phyloP scores from a whole-genome alignment of 1,140 invertebrate genomes.

The Lethrus apterus region DNA sequence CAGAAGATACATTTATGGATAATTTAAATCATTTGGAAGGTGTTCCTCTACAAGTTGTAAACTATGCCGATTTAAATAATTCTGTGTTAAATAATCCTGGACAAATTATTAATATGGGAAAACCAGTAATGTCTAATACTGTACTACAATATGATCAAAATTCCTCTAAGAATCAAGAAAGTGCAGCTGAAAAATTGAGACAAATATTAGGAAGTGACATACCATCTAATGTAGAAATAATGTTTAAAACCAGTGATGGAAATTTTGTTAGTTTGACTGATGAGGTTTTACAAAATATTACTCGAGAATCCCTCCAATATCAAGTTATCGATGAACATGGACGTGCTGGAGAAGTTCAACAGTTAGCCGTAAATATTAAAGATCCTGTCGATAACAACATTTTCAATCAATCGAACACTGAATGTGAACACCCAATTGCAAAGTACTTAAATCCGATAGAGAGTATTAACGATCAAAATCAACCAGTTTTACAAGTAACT shows the following conservation, averaged over 20 bases:
- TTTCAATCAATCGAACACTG: background rate
- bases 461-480: background rate
- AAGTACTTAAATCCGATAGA: constrained; percentile 11
- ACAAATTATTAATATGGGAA: constrained; percentile 12
- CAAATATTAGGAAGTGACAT: constrained; percentile 27
- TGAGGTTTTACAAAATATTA: constrained; percentile 33
- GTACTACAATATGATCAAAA: constrained; percentile 4
- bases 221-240: constrained; percentile 31
- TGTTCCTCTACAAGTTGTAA: constrained; percentile 18
- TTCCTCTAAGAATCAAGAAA: constrained; percentile 14
- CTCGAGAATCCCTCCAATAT: constrained; percentile 27
- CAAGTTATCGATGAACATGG: constrained; percentile 35
- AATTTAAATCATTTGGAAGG: constrained; percentile 15
- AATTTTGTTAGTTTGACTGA: constrained; percentile 32
- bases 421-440: constrained; percentile 10
- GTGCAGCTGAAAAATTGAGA: constrained; percentile 31
- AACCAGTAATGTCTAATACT: constrained; percentile 3
- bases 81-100: constrained; percentile 4
- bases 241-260: constrained; percentile 35
- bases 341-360: constrained; percentile 29
- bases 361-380: constrained; percentile 41
- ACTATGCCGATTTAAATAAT: constrained; percentile 19
- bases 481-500: background rate
- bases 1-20: constrained; percentile 18
- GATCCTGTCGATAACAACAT: constrained; percentile 51